Base-by-base conservation (phyloP, 2,888 invertebrate genomes). In the Tinea pellionella region DNA sequence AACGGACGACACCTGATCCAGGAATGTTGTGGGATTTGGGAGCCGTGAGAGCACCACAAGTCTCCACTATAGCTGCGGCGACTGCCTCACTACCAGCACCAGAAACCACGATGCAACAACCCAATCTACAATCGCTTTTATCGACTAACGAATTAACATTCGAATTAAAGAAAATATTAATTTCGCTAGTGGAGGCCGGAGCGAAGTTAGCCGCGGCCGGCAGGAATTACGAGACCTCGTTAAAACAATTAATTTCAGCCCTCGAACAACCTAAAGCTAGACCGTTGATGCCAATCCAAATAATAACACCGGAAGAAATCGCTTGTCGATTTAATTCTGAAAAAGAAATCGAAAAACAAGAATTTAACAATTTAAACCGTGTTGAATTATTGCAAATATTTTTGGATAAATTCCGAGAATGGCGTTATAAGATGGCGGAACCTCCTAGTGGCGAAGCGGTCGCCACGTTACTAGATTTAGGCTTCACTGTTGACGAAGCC, bases 101-200 rank as follows among this genome's bases (percentile, higher is more conserved):
- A 1, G 73, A 74, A 42, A 74, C 70, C 61, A 61, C 72, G 0
- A 65, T 77, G 0, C 65, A 80, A 7, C 86, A 86, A 60, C 87
- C 86, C 0, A 83, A 87, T 59, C 68, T 87, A 0, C 86, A 86
- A 61, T 79, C 87, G 0, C 63, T 87, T 1, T 66, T 87, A 0
- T 82, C 87, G 0, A 87, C 87, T 0, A 86, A 87, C 61, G 87
- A 87, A 63, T 61, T 87, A 2, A 78, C 86, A 0, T 80, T 73
- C 32, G 87, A 87, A 61, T 63, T 87, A 37, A 67, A 75, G 1
- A 87, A 87, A 63, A 87, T 87, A 24, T 63, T 87, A 0, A 87
- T 87, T 63, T 85, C 86, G 0, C 63, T 87, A 16, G 78, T 87
- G 29, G 86, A 86, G 69, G 85, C 84, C 0, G 87, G 87, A 0